phyloP scores from a whole-genome alignment of 2,797 vertebrate species.

The Petrocephalus schoutedeni region DNA sequence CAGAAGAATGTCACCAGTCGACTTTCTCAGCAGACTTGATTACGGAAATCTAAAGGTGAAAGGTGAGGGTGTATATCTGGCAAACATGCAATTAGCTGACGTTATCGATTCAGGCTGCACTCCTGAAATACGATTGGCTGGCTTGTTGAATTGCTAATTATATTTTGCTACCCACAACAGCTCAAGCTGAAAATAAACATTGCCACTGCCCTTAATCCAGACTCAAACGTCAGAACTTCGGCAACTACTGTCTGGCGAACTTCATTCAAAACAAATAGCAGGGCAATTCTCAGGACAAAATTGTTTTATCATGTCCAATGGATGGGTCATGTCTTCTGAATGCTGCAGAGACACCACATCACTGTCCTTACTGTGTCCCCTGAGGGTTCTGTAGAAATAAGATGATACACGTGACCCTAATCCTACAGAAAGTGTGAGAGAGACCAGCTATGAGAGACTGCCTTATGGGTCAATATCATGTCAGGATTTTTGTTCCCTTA shows the following conservation, averaged over 20 bases:
- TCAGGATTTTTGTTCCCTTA: not conserved
- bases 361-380: not conserved
- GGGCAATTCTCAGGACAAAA: not conserved
- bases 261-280: not conserved
- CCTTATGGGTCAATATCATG: constrained; percentile 3
- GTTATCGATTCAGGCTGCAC: not conserved
- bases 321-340: not conserved
- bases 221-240: not conserved
- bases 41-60: not conserved
- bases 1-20: not conserved
- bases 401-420: not conserved
- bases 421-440: not conserved
- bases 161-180: not conserved
- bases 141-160: not conserved
- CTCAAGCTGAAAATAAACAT: not conserved
- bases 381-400: not conserved
- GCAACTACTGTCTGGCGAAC: not conserved
- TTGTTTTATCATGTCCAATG: not conserved
- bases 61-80: not conserved
- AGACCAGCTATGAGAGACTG: not conserved
- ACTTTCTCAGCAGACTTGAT: not conserved
- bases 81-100: not conserved
- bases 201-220: not conserved
- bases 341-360: not conserved
- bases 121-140: not conserved